Evolutionary conservation across 1,140 invertebrate species (phyloP).

Genomic region (Drosophila athabasca): DNA sequence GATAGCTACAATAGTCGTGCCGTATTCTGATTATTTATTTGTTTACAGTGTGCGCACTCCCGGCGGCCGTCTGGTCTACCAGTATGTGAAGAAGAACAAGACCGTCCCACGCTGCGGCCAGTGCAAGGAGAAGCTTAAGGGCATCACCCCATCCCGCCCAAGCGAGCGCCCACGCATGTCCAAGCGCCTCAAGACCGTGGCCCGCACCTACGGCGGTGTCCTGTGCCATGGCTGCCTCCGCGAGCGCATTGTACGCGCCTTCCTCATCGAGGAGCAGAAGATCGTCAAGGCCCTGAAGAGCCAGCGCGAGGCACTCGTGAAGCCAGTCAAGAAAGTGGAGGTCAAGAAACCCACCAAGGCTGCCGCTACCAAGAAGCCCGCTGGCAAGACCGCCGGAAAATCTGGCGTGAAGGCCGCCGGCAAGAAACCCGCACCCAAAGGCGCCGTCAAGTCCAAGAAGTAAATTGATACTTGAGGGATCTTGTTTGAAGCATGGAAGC

Average conservation of each 20-base stretch:
- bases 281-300: slow-evolving; percentile 57
- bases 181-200: slow-evolving; percentile 97
- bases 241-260: slow-evolving; percentile 97
- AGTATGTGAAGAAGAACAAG: slow-evolving; percentile 98
- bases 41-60: slow-evolving; percentile 94
- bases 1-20: slow-evolving; percentile 44
- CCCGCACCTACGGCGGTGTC: slow-evolving; percentile 97
- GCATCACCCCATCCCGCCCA: slow-evolving; percentile 95
- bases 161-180: slow-evolving; percentile 95
- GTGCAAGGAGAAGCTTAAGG: slow-evolving; percentile 96
- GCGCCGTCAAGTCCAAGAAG: slow-evolving; percentile 72
- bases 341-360: slow-evolving; percentile 61
- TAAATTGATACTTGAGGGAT: slow-evolving; percentile 42
- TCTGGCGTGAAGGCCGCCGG: slow-evolving; percentile 60
- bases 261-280: slow-evolving; percentile 92
- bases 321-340: slow-evolving; percentile 63
- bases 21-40: slow-evolving; percentile 59
- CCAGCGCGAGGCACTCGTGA: slow-evolving; percentile 50
- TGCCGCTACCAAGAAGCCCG: slow-evolving; percentile 48
- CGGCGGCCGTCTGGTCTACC: slow-evolving; percentile 97
- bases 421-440: slow-evolving; percentile 75
- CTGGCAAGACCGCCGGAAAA: slow-evolving; percentile 63
- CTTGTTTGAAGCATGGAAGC: slow-evolving; percentile 37
- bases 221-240: slow-evolving; percentile 98
- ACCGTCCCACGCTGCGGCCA: slow-evolving; percentile 97